Conservation (phyloP, 1,140 invertebrate genomes). For the Nasonia vitripennis region DNA sequence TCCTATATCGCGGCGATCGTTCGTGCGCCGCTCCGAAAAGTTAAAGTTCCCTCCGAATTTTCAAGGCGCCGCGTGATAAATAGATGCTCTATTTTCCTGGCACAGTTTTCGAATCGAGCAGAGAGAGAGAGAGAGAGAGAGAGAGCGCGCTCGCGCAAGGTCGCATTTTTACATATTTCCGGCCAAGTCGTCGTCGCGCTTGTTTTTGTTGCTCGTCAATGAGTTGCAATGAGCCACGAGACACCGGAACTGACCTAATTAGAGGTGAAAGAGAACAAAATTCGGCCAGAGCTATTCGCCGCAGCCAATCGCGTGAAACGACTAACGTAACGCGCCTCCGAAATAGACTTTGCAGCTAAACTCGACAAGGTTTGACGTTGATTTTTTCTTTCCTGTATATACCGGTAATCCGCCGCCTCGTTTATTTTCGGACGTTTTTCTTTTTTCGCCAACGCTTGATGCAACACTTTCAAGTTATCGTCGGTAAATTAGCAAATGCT, state of each 20-base stretch:
- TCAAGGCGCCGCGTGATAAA: slow-evolving; percentile 66
- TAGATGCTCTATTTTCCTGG: slow-evolving; percentile 68
- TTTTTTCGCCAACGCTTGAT: too few species aligned
- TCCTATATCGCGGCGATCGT: too few species aligned
- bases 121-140: too few species aligned
- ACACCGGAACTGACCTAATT: slow-evolving; percentile 73
- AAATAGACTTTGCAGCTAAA: slow-evolving; percentile 69
- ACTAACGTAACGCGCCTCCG: slow-evolving; percentile 60
- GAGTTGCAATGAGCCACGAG: neutral
- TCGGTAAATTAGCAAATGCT: slow-evolving; percentile 25
- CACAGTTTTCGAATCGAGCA: slow-evolving; percentile 60
- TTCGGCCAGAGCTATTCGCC: slow-evolving; percentile 69
- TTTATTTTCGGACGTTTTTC: neutral
- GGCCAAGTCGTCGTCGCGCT: neutral
- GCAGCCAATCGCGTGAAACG: slow-evolving; percentile 65
- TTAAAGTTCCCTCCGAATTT: slow-evolving; percentile 48
- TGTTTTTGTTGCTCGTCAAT: too few species aligned
- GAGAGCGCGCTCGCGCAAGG: neutral
- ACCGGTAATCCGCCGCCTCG: neutral
- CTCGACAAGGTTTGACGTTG: slow-evolving; percentile 63
- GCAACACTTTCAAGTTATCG: neutral
- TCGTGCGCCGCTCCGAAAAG: neutral
- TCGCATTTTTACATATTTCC: neutral
- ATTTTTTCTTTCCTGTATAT: neutral
- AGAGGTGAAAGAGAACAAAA: slow-evolving; percentile 70